Conservation (phyloP, 2,888 invertebrate genomes). For the Callyntrura sp. region DNA sequence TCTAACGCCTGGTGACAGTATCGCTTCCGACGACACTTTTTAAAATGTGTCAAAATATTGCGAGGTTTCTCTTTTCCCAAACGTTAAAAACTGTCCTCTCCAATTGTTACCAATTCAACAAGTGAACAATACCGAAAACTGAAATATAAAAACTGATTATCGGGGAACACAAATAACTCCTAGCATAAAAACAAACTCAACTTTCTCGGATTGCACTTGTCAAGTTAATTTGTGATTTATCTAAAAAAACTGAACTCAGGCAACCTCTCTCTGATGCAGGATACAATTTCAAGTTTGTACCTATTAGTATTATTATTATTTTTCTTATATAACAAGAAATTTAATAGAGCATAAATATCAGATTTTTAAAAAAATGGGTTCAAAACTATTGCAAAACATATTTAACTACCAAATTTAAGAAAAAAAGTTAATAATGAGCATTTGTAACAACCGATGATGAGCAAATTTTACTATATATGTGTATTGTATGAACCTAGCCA, state of each 20-base stretch:
- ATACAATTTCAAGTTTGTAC: background rate
- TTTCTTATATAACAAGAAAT: constrained; percentile 24
- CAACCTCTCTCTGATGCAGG: background rate
- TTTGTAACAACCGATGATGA: constrained; percentile 19
- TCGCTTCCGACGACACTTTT: too few species aligned
- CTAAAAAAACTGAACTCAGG: background rate
- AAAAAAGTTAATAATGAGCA: background rate
- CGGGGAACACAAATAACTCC: background rate
- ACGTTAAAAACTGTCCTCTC: too few species aligned
- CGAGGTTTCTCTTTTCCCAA: too few species aligned
- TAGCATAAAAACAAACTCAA: background rate
- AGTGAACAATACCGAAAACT: too few species aligned
- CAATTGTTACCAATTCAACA: background rate
- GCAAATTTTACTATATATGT: constrained; percentile 8
- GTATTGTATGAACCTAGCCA: background rate
- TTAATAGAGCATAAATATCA: constrained; percentile 34
- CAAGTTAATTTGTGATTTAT: background rate
- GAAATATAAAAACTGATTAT: too few species aligned
- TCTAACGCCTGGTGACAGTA: too few species aligned
- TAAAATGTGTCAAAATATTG: background rate
- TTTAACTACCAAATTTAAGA: background rate
- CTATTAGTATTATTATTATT: background rate
- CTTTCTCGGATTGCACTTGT: background rate
- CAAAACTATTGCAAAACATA: constrained; percentile 13
- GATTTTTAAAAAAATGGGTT: background rate